These are phyloP conservation scores for Caranx melampygus DNA, from an alignment of 2,113 vertebrate genomes.

Conservation along the genomic window DNA sequence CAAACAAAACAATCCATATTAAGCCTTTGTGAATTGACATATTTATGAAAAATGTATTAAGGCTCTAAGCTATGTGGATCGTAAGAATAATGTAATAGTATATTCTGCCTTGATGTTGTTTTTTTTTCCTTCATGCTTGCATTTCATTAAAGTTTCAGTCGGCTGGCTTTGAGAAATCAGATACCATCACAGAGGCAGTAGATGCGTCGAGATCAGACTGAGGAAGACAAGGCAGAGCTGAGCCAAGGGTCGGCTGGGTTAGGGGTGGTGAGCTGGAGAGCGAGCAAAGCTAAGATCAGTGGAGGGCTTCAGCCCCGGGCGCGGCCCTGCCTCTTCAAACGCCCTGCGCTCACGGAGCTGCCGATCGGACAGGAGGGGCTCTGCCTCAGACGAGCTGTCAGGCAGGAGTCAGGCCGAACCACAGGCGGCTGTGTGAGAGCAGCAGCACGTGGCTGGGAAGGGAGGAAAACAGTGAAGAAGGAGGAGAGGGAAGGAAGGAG, in stretches of 20 bases:
- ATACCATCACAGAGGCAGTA: constrained; percentile 55
- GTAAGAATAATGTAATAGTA: constrained; percentile 19
- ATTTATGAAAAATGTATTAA: constrained; percentile 56
- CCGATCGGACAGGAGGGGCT: constrained; percentile 59
- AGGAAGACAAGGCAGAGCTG: constrained; percentile 33
- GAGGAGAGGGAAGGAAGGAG: constrained; percentile 43
- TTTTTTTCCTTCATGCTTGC: constrained; percentile 40
- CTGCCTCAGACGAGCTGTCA: constrained; percentile 60
- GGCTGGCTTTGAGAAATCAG: constrained; percentile 60
- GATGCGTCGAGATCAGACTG: constrained; percentile 45
- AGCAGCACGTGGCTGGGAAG: constrained; percentile 61
- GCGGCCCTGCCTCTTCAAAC: constrained; percentile 60
- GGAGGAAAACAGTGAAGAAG: constrained; percentile 34
- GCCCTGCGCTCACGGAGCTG: constrained; percentile 6
- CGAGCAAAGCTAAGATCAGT: constrained; percentile 52
- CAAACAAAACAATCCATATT: constrained; percentile 35
- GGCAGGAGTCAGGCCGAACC: constrained; percentile 44
- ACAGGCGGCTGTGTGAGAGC: constrained; percentile 61
- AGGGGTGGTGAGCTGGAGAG: constrained; percentile 33
- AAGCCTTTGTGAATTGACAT: constrained; percentile 29
- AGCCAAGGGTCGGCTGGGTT: constrained; percentile 37
- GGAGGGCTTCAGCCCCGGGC: constrained; percentile 58
- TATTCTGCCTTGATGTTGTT: constrained; percentile 48
- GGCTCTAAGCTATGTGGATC: constrained; percentile 44
- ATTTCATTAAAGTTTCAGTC: constrained; percentile 71